Base-by-base conservation (phyloP, 1,140 invertebrate species). In the Drosophila baimaii region DNA sequence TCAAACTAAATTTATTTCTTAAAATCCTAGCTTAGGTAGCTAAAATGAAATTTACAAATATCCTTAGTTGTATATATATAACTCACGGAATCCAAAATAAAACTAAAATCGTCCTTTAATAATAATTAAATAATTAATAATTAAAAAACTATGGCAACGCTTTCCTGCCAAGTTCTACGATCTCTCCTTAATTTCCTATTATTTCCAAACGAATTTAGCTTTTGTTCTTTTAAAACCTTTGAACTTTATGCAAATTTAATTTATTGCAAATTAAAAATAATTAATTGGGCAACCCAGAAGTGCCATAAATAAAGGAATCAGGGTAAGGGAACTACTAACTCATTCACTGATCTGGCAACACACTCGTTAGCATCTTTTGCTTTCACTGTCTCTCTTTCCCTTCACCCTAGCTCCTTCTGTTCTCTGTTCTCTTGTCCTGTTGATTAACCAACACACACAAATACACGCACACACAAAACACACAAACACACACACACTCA, bases 361-460 rank as follows among this genome's bases (percentile, higher is more conserved):
- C 49, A 6, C 31, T 54, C 13, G 51, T 54, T n/a, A 54, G 51
- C 51, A 23, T 54, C 19, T 9, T 10, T 35, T n/a, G 19, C 49
- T n/a, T 52, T 21, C 51, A 23, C 19, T 54, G 31, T 35, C 51
- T 23, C 19, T 19, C 13, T 17, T 17, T 6, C 7, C 13, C 13
- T 15, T 21, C 31, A 9, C 7, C 13, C 13, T n/a, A 21, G 10
- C 27, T 8, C 21, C 21, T 19, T 33, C 7, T 21, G 10, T 25
- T 19, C n/a, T 35, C 25, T 27, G 17, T 33, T 23, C 15, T 10
- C 39, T 52, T 21, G 54, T 37, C 27, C 49, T 56, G 56, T 68
- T 55, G 63, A 78, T 65, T 54, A 44, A 73, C 41, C 57, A 52
- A 37, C 46, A 58, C 23, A 70, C 35, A 49, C 59, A 33, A 9